These are phyloP conservation scores for Esperia sulphurella DNA, from an alignment of 2,888 invertebrate genomes.

Conservation along the genomic window DNA sequence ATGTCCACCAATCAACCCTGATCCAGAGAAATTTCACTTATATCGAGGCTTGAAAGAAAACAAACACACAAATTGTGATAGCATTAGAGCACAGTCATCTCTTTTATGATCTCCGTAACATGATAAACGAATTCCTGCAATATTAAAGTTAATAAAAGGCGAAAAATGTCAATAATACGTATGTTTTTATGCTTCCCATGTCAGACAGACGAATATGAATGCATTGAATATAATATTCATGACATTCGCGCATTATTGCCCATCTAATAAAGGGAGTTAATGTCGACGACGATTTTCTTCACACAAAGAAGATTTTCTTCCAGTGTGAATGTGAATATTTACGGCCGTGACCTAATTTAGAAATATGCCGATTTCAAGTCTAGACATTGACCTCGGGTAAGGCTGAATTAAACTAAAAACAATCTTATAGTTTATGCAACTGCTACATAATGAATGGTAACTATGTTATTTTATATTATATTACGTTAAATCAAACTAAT, in stretches of 20 bases:
- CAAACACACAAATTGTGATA: too few relatives aligned
- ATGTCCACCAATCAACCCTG: too few relatives aligned
- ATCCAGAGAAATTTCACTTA: too few relatives aligned
- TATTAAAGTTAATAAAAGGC: neutral
- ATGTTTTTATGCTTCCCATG: neutral
- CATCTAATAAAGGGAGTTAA: constrained; percentile 4
- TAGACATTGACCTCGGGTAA: too few relatives aligned
- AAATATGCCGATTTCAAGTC: neutral
- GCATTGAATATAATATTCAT: constrained; percentile 3
- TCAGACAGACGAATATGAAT: neutral
- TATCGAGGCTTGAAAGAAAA: too few relatives aligned
- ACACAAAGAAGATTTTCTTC: neutral
- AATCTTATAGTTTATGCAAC: too few relatives aligned
- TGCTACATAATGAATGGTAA: too few relatives aligned
- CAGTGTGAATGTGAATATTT: neutral
- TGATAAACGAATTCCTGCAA: neutral
- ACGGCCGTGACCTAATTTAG: neutral
- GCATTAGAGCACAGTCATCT: too few relatives aligned
- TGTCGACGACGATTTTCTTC: neutral
- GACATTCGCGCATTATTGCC: constrained; percentile 1
- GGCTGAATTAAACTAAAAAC: too few relatives aligned
- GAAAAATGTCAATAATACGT: constrained; percentile 1
- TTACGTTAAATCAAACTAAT: too few relatives aligned
- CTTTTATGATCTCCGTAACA: too few relatives aligned
- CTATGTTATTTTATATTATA: too few relatives aligned